phyloP scores from a whole-genome alignment of 2,113 vertebrate species.

The Macrotis lagotis region DNA sequence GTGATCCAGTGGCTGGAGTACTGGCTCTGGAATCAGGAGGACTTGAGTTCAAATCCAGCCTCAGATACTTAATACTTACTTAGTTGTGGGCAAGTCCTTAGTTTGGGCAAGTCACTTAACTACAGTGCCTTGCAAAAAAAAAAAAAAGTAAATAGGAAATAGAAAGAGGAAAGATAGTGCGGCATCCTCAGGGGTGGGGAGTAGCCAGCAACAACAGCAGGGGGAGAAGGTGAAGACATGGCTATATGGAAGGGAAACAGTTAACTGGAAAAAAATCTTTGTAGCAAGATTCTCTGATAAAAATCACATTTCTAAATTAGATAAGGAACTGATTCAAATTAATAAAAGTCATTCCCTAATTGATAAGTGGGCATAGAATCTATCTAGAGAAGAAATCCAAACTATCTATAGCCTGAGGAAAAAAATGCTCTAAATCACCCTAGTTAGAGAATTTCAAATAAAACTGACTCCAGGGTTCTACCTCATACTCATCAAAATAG shows the following conservation, averaged over 20 bases:
- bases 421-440: not conserved
- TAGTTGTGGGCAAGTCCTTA: no score
- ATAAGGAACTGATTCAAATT: not conserved
- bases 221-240: not conserved
- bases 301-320: not conserved
- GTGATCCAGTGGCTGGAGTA: no score
- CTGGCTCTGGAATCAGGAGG: no score
- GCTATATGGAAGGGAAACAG: not conserved
- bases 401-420: not conserved
- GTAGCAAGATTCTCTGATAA: not conserved
- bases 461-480: not conserved
- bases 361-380: not conserved
- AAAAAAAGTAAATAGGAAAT: not conserved
- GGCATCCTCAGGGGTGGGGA: not conserved
- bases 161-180: not conserved
- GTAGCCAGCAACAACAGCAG: not conserved
- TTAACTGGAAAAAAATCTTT: not conserved
- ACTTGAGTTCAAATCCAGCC: no score
- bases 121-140: no score
- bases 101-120: no score
- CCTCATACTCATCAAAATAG: not conserved
- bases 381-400: not conserved
- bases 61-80: no score
- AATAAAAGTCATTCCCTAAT: not conserved
- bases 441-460: not conserved